Evolutionary conservation across 2,797 vertebrate species (phyloP).

Genomic region (Microtus californicus): DNA sequence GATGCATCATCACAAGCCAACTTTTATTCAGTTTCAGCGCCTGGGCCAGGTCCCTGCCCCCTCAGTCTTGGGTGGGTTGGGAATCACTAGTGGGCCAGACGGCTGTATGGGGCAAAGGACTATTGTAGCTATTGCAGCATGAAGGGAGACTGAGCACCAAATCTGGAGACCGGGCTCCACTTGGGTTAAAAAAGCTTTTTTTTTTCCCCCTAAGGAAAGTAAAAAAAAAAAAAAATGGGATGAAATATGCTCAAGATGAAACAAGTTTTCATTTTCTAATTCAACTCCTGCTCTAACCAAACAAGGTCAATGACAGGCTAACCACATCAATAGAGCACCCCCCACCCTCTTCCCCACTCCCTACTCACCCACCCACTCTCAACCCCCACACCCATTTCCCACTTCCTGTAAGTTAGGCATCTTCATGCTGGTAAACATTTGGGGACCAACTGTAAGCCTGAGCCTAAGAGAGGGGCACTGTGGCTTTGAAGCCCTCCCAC

Average conservation of each 20-base stretch:
- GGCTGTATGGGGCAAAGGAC: slow-evolving; percentile 76
- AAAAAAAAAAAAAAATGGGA: slow-evolving; percentile 82
- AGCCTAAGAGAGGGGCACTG: slow-evolving; percentile 82
- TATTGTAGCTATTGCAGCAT: slow-evolving; percentile 63
- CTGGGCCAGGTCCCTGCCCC: slow-evolving; percentile 37
- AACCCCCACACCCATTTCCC: slow-evolving; percentile 87
- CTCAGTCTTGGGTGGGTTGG: background rate
- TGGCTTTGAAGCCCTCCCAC: slow-evolving; percentile 85
- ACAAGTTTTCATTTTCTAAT: slow-evolving; percentile 88
- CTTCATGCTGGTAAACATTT: slow-evolving; percentile 90
- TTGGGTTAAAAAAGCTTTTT: background rate
- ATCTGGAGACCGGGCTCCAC: slow-evolving; percentile 76
- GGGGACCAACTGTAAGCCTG: slow-evolving; percentile 87
- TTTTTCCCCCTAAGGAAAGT: slow-evolving; percentile 82
- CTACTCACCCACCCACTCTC: slow-evolving; percentile 79
- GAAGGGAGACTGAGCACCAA: slow-evolving; percentile 65
- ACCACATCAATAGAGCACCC: slow-evolving; percentile 96
- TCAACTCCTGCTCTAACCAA: slow-evolving; percentile 88
- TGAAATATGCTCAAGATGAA: slow-evolving; percentile 87
- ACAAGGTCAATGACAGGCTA: slow-evolving; percentile 93
- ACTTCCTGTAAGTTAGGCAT: slow-evolving; percentile 88
- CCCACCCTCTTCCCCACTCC: slow-evolving; percentile 83
- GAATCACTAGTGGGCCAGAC: background rate
- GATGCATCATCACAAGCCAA: slow-evolving; percentile 85
- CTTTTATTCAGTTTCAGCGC: slow-evolving; percentile 78